Base-by-base conservation (phyloP, 2,113 vertebrate genomes). In the Pelecanus crispus region DNA sequence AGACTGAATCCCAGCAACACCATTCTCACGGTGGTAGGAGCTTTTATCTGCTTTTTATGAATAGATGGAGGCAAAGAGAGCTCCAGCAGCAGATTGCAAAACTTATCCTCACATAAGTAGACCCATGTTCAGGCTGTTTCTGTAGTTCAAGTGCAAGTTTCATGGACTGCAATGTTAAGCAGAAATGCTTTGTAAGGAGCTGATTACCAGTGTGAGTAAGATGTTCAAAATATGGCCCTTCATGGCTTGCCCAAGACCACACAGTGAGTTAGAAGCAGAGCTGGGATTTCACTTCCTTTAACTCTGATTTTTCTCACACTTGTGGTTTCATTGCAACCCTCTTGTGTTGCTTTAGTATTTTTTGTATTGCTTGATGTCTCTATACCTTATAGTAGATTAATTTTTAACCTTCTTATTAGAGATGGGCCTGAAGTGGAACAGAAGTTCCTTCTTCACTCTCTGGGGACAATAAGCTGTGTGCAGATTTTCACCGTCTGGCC, bases 301-400 rank as follows among this genome's bases (percentile, higher is more conserved):
- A 92, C 78, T 94, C 62, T 82, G 83, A 86, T 89, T 95, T 87
- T 95, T 95, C 92, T 97, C 81, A 95, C 84, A 85, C 42, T 90
- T 95, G 89, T 80, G 84, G 92, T 96, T 95, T 96, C 63, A 40
- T 34, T 59, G 87, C 58, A 91, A 82, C 72, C 63, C 38, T 91
- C 74, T 75, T 87, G 22, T 22, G n/a, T 82, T 88, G 34, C 50
- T 92, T 95, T 88, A 56, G 15, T 70, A 47, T 55, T 92, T 94
- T 90, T 91, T 28, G 1, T 66, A 68, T 89, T 82, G 42, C 45
- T 95, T 4, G 1, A 38, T 63, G 59, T 91, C 62, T 92, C 70
- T 92, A 7, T 86, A 83, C 29, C 20, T 85, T 90, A 62, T 36
- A 18, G 34, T 25, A 59, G 78, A 34, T 77, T 55, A 3, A 17